Conservation (phyloP, 2,888 invertebrate genomes). For the Taenaris catops region DNA sequence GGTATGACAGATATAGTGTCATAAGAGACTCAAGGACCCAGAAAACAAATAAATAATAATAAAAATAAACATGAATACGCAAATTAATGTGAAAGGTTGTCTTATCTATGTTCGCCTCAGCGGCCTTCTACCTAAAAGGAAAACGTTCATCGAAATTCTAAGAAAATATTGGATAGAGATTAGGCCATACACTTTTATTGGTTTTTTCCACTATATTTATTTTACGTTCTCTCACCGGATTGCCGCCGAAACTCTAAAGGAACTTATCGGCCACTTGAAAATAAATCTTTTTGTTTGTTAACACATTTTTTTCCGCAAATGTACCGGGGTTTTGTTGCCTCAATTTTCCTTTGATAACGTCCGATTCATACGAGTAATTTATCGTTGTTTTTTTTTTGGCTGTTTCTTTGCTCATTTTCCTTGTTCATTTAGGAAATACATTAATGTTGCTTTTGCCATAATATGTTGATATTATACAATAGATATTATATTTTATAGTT, state of each 20-base stretch:
- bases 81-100: too few relatives aligned
- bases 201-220: conserved; percentile 73
- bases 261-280: conserved; percentile 63
- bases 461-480: too few relatives aligned
- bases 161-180: conserved; percentile 78
- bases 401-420: conserved; percentile 25
- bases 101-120: conserved; percentile 35
- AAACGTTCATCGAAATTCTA: conserved; percentile 67
- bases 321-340: conserved; percentile 35
- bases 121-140: conserved; percentile 43
- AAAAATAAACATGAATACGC: too few relatives aligned
- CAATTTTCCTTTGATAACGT: conserved; percentile 47
- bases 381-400: conserved; percentile 45
- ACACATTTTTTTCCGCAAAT: conserved; percentile 57
- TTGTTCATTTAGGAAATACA: too few relatives aligned
- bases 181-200: conserved; percentile 78
- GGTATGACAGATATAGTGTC: too few relatives aligned
- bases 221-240: conserved; percentile 56
- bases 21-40: too few relatives aligned
- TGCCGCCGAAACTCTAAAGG: conserved; percentile 38
- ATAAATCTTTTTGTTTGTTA: conserved; percentile 77
- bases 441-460: too few relatives aligned
- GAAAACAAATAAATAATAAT: too few relatives aligned
- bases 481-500: too few relatives aligned
- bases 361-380: conserved; percentile 43